These are phyloP conservation scores for Papilio protenor DNA, from an alignment of 2,888 invertebrate genomes.

Conservation along the genomic window DNA sequence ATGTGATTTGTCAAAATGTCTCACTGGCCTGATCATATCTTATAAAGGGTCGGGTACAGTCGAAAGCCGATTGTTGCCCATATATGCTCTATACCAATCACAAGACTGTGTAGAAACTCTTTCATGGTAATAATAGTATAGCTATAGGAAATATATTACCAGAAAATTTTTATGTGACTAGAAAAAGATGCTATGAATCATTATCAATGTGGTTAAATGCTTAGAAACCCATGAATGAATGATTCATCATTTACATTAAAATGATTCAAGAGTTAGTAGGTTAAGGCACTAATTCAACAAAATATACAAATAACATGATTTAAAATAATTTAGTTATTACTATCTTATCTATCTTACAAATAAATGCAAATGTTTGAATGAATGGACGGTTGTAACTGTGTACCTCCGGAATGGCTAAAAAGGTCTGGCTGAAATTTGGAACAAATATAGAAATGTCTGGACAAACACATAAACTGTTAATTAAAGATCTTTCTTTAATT, in stretches of 20 bases:
- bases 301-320: not conserved
- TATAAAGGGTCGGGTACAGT: no score
- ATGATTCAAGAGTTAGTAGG: conserved; percentile 7
- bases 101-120: no score
- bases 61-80: no score
- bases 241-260: conserved; percentile 24
- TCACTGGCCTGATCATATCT: no score
- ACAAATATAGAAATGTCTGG: not conserved
- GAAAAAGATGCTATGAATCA: not conserved
- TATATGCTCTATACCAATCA: no score
- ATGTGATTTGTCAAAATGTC: no score
- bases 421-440: not conserved
- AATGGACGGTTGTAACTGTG: not conserved
- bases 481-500: not conserved
- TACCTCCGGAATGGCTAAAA: not conserved
- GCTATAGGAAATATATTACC: no score
- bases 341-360: not conserved
- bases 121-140: no score
- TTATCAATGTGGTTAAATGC: conserved; percentile 12
- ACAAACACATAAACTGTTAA: not conserved
- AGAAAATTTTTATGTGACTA: not conserved
- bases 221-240: conserved; percentile 23
- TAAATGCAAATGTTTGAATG: not conserved
- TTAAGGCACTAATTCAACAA: not conserved
- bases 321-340: not conserved